phyloP scores from a whole-genome alignment of 2,113 vertebrate species.

The Malurus alboscapulatus region DNA sequence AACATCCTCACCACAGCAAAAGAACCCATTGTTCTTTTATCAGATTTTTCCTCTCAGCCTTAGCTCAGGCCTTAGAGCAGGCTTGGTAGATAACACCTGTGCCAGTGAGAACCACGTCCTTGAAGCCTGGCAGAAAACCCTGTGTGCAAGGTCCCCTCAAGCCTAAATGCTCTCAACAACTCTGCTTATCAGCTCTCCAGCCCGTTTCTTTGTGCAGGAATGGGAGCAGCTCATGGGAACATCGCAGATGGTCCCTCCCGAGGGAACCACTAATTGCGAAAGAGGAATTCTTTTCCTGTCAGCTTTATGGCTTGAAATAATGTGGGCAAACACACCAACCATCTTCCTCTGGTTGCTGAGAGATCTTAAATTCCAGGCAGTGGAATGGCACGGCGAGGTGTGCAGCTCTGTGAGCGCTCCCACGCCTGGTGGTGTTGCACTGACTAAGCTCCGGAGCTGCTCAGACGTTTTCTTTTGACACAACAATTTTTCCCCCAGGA shows the following conservation, averaged over 20 bases:
- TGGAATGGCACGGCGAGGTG: not conserved
- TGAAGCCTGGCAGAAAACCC: not conserved
- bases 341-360: not conserved
- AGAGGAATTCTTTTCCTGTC: not conserved
- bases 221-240: not conserved
- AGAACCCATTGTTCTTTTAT: not conserved
- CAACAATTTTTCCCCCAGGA: not conserved
- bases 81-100: not conserved
- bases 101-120: not conserved
- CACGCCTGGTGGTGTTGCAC: not conserved
- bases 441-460: not conserved
- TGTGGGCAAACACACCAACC: not conserved
- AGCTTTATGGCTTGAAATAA: slow-evolving; percentile 28
- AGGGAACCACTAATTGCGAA: not conserved
- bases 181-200: not conserved
- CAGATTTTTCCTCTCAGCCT: not conserved
- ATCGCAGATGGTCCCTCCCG: not conserved
- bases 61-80: not conserved
- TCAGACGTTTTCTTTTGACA: not conserved
- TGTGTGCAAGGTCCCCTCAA: not conserved
- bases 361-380: not conserved
- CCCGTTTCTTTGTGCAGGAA: not conserved
- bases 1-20: not conserved
- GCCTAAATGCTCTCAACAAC: not conserved
- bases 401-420: not conserved